phyloP scores from a whole-genome alignment of 30 jellyfish, hydroid and myxozoan species.

The Pelagia noctiluca region DNA sequence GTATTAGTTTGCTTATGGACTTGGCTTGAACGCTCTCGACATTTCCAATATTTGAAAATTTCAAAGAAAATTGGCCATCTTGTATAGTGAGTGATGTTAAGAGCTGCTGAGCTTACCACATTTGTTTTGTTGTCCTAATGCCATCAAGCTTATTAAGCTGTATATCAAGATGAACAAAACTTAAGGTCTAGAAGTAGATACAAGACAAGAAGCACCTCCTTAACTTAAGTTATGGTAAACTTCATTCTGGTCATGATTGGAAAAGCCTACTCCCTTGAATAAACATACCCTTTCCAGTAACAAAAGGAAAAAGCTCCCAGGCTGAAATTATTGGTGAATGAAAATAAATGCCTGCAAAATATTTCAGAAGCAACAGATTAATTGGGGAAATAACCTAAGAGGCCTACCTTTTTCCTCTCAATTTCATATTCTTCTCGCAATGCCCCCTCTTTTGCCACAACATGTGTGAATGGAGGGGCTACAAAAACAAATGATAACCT shows the following conservation, averaged over 20 bases:
- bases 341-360: neutral
- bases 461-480: slow-evolving; percentile 61
- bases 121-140: no score
- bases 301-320: neutral
- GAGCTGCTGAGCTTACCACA: neutral
- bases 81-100: neutral
- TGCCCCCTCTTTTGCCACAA: slow-evolving; percentile 83
- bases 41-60: no score
- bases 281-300: no score
- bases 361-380: no score
- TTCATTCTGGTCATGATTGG: neutral
- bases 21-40: neutral
- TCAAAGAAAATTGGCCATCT: neutral
- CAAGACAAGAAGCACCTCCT: no score
- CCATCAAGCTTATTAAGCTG: no score
- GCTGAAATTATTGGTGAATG: neutral
- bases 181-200: no score
- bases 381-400: no score
- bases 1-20: neutral
- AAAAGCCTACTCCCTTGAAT: neutral
- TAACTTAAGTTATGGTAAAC: neutral
- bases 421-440: slow-evolving; percentile 87
- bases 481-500: slow-evolving; percentile 8
- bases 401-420: slow-evolving; percentile 74
- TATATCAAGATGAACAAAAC: no score